Evolutionary conservation across 2,113 vertebrate species (phyloP), one percentile per base, ranked within the genome.

Genomic region (Aegypius monachus): DNA sequence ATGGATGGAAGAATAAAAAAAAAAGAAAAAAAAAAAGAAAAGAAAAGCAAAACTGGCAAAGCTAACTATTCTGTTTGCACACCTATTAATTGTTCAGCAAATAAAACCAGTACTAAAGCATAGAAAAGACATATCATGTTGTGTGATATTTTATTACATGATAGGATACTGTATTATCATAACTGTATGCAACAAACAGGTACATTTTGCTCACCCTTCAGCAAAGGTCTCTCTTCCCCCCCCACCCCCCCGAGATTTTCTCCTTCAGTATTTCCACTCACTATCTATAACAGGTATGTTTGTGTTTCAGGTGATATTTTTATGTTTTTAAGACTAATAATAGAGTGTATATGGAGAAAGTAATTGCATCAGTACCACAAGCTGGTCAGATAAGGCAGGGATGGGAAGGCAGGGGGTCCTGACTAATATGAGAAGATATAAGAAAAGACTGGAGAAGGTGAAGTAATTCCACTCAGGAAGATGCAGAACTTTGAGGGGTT

Each of bases 391-490:
- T 38, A 93, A 95, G 16, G 38, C 22, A 43, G 53, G 34, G 26
- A 72, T 36, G 36, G 52, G 81, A 91, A 85, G 66, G 62, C 65
- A 87, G 81, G 73, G 77, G 55, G 38, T 90, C 84, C 78, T 77
- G 66, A 73, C 81, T 87, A 87, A 87, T 90, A 82, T 34, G 38
- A 87, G 56, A 83, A 96, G 53, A 53, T 77, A 34, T 52, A 85
- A 96, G 53, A 89, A 75, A 68, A 86, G 31, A 79, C 48, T 81
- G 92, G 68, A 92, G 72, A 75, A 93, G 40, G 78, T 72, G 70
- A 94, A 96, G 42, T 82, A 93, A 93, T 95, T 95, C 53, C 58
- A 65, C 47, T 77, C 45, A 66, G 78, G 14, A 94, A 82, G 53
- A 93, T 62, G 45, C 31, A 88, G 84, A 48, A 83, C 70, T 86